Conservation (phyloP, 2,797 vertebrate species). For the Lateolabrax maculatus region DNA sequence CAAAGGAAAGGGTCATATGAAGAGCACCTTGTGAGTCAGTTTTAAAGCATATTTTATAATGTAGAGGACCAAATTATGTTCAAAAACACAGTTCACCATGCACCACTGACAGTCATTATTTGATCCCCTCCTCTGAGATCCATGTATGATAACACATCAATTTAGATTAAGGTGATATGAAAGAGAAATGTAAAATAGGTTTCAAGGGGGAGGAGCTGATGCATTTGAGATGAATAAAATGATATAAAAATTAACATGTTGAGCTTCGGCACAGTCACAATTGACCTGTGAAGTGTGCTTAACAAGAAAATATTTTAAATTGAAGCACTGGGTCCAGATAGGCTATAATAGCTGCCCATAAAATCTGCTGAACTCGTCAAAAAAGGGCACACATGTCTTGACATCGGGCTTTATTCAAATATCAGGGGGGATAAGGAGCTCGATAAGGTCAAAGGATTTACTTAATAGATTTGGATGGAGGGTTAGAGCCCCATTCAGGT, state of each 20-base stretch:
- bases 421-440: slow-evolving; percentile 38
- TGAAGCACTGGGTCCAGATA: slow-evolving; percentile 28
- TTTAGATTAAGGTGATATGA: slow-evolving; percentile 83
- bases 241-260: slow-evolving; percentile 68
- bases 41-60: slow-evolving; percentile 78
- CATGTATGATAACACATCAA: slow-evolving; percentile 79
- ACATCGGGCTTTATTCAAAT: slow-evolving; percentile 72
- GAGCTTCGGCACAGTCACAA: slow-evolving; percentile 46
- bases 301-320: slow-evolving; percentile 45
- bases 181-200: slow-evolving; percentile 78
- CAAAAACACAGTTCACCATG: slow-evolving; percentile 74
- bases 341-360: slow-evolving; percentile 17
- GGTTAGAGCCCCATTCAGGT: slow-evolving; percentile 66
- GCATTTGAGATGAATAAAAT: slow-evolving; percentile 76
- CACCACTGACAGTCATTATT: slow-evolving; percentile 70
- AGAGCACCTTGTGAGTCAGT: slow-evolving; percentile 79
- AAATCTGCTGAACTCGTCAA: slow-evolving; percentile 60
- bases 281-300: slow-evolving; percentile 73
- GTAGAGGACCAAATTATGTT: slow-evolving; percentile 75
- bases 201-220: slow-evolving; percentile 72
- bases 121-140: slow-evolving; percentile 80
- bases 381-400: slow-evolving; percentile 45
- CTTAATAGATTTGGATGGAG: slow-evolving; percentile 79
- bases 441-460: slow-evolving; percentile 78
- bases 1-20: slow-evolving; percentile 76